A percentile compares a stretch with the other conserved stretches of the same genome.
These are phyloP conservation scores for Donacobius atricapilla DNA, from an alignment of 2,113 vertebrate genomes.

Conservation along the genomic window DNA sequence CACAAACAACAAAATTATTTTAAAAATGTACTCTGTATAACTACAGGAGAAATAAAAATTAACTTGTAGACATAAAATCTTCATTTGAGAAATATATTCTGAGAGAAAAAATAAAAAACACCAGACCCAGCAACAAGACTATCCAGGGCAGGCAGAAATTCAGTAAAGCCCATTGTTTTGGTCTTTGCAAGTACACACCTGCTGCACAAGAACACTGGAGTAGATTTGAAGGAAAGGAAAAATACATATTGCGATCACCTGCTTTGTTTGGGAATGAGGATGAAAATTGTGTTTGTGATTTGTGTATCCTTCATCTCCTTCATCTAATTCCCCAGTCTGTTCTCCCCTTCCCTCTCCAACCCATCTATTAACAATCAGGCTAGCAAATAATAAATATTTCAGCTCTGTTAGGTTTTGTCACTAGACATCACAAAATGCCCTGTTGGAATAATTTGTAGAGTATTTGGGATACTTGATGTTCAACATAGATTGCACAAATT, in stretches of 20 bases:
- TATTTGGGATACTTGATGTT: not conserved
- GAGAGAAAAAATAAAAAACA: not conserved
- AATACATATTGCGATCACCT: not conserved
- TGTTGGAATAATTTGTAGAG: not conserved
- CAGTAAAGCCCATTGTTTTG: not conserved
- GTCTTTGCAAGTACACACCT: not conserved
- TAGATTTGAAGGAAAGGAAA: not conserved
- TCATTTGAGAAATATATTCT: not conserved
- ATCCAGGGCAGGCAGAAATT: not conserved
- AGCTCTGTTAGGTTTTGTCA: not conserved
- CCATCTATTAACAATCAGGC: not conserved
- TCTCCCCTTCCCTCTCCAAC: not conserved
- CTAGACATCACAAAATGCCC: not conserved
- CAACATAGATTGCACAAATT: not conserved
- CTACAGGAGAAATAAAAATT: not conserved
- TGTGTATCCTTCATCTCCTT: conserved; percentile 10
- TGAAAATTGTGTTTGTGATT: not conserved
- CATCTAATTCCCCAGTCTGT: not conserved
- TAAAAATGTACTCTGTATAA: not conserved
- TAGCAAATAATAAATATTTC: not conserved
- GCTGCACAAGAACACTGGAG: not conserved
- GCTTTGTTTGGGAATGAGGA: not conserved
- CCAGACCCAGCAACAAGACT: not conserved
- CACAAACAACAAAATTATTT: not conserved
- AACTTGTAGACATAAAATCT: not conserved